phyloP scores from a whole-genome alignment of 2,113 vertebrate species.

The Gopherus flavomarginatus region DNA sequence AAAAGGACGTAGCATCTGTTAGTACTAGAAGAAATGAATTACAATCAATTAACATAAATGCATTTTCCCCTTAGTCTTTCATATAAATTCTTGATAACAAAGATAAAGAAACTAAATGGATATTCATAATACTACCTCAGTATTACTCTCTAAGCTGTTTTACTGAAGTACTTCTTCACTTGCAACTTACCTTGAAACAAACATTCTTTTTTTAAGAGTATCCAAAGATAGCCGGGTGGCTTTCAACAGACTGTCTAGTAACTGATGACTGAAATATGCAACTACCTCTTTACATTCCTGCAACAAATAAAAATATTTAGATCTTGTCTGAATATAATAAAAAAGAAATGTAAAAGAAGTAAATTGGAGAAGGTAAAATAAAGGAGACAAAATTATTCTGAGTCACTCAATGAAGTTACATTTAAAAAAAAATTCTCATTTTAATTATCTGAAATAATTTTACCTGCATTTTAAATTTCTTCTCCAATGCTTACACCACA shows the following conservation, averaged over 20 bases:
- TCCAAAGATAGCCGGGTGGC: constrained; percentile 82
- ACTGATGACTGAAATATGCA: constrained; percentile 81
- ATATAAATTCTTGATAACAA: not conserved
- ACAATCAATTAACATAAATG: not conserved
- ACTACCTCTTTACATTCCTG: constrained; percentile 84
- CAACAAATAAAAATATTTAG: constrained; percentile 55
- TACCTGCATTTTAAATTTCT: not conserved
- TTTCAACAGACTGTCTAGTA: constrained; percentile 84
- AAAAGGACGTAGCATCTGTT: not conserved
- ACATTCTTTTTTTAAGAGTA: constrained; percentile 83
- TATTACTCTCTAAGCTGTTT: not conserved
- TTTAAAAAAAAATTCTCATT: not conserved
- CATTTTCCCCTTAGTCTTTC: not conserved
- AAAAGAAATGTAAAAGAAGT: not conserved
- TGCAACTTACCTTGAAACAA: constrained; percentile 77
- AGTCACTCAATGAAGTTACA: not conserved
- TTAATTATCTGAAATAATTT: not conserved
- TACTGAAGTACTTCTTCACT: not conserved
- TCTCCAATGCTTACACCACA: not conserved
- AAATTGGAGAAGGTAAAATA: not conserved
- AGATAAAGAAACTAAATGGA: not conserved
- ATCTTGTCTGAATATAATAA: not conserved
- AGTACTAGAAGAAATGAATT: not conserved
- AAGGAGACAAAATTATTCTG: not conserved
- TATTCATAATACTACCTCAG: not conserved